phyloP scores from a whole-genome alignment of 1,140 invertebrate species.

The Mamestra configurata region DNA sequence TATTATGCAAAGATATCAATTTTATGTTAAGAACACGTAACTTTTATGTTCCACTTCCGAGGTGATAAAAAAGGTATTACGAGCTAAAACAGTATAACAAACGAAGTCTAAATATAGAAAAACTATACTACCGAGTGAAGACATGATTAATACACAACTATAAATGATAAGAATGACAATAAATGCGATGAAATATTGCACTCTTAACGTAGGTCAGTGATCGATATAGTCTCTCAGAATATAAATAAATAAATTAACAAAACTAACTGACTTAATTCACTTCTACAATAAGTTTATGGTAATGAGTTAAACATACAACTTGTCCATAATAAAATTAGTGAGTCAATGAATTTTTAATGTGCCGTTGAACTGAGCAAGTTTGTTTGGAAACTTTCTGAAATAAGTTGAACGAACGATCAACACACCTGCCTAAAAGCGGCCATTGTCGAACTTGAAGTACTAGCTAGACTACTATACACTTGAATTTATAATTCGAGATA shows the following conservation, averaged over 20 bases:
- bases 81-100: neutral
- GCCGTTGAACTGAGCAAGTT: neutral
- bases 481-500: too few species aligned
- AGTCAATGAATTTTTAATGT: constrained; percentile 16
- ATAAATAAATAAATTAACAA: too few species aligned
- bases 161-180: constrained; percentile 42
- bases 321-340: constrained; percentile 18
- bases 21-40: neutral
- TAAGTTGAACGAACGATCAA: neutral
- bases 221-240: constrained; percentile 65
- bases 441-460: too few species aligned
- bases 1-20: neutral
- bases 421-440: neutral
- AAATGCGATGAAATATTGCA: constrained; percentile 46
- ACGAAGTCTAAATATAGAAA: constrained; percentile 8
- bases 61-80: neutral
- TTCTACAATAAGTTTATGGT: constrained; percentile 18
- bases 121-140: neutral
- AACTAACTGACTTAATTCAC: constrained; percentile 24
- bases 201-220: constrained; percentile 53
- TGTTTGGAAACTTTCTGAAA: neutral
- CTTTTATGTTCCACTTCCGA: neutral
- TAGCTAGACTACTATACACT: too few species aligned
- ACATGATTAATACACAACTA: constrained; percentile 20
- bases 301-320: neutral